Base-by-base conservation (phyloP, 2,888 invertebrate species). In the Phortica okadai region DNA sequence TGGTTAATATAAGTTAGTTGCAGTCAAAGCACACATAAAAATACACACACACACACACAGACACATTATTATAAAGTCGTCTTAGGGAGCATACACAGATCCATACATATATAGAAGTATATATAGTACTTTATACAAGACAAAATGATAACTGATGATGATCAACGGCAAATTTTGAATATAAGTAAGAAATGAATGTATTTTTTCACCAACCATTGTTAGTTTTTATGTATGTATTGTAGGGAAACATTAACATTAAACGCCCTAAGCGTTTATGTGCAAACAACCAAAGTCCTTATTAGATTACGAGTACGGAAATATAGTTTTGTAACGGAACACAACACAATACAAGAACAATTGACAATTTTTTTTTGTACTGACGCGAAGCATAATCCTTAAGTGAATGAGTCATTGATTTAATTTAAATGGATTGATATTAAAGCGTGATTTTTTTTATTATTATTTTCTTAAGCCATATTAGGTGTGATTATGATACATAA, bases 251-350 rank as follows among this genome's bases (percentile, higher is more conserved):
- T 41, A 59, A 21, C 21, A 21, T 21, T 59, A 58, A 41, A 33
- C 41, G 54, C 50, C 7, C 14, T 7, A 59, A 16, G 11, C 16
- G 41, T 58, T 41, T 62, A 50, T 66, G 72, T 74, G 82, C 80
- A 85, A 88, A 81, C 80, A 88, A 88, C 87, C 87, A 88, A 88
- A 88, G 87, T 88, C 89, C 89, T 86, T 88, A 88, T 88, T 21
- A 88, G 74, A 77, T 59, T 50, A 54, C 42, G 54, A 14, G 54
- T 33, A 50, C 58, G 21, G 14, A 56, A 33, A 72, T 2, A 72
- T 56, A 72, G 85, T 33, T 64, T 45, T 72, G 59, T 50, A 74
- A 67, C 11, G 59, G 10, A 73, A 59, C 58, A 1, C 0, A 45
- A 6, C 45, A 11, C 33, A n/a, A 64, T 4, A 62, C 62, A 25